Percentiles rank a stretch among this genome's conserved stretches.
These are phyloP conservation scores for Nestor notabilis DNA, from an alignment of 2,113 vertebrate species.

Conservation along the genomic window DNA sequence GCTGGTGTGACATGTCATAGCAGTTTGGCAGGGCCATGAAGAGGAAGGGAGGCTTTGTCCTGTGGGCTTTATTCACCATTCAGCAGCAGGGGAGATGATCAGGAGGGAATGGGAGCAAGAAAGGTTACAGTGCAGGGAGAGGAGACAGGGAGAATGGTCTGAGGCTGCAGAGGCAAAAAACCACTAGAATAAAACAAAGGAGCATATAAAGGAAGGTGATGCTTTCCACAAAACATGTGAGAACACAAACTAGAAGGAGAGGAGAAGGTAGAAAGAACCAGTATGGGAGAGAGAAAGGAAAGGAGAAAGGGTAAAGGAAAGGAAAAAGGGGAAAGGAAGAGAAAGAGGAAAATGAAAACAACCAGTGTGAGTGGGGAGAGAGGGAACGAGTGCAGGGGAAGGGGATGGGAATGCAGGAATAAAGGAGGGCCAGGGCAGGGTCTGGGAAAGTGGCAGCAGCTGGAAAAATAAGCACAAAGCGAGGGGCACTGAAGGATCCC, in stretches of 20 bases:
- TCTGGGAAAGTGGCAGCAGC: background rate
- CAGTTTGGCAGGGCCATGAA: background rate
- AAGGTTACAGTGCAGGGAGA: background rate
- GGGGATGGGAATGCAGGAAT: background rate
- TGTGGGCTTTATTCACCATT: background rate
- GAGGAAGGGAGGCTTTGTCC: background rate
- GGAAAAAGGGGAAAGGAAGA: background rate
- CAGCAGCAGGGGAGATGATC: background rate
- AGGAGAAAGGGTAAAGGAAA: background rate
- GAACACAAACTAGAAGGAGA: background rate
- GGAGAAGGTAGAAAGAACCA: background rate
- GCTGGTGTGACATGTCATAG: background rate
- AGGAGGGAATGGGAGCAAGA: background rate
- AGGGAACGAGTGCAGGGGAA: background rate
- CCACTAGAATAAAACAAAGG: background rate
- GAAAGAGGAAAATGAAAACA: background rate
- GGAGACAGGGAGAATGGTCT: background rate
- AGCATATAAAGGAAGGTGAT: background rate
- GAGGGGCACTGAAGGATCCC: background rate
- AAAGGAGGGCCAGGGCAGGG: background rate
- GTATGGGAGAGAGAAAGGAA: background rate
- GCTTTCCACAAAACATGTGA: background rate
- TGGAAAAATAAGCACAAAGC: background rate
- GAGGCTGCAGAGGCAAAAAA: background rate
- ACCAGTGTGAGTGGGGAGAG: fast-evolving